A percentile compares a stretch with the other conserved stretches of the same genome.
These are phyloP conservation scores for Papilio polytes DNA, from an alignment of 1,140 invertebrate species.

Conservation along the genomic window DNA sequence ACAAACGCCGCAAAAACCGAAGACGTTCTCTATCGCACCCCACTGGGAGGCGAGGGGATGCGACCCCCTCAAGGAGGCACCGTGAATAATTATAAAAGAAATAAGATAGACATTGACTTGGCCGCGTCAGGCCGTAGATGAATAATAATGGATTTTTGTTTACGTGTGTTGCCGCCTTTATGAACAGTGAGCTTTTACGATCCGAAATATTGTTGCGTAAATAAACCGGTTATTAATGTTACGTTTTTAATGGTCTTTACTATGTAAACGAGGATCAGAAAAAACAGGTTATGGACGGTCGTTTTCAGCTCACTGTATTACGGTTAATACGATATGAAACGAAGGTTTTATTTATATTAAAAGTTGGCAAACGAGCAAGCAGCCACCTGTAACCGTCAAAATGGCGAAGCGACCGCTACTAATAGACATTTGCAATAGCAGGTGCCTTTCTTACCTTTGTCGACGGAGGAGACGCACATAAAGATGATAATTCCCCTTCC, in stretches of 20 bases:
- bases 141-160: slow-evolving; percentile 81
- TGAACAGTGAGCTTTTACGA: slow-evolving; percentile 65
- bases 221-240: slow-evolving; percentile 58
- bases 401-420: too few relatives aligned
- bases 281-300: slow-evolving; percentile 15
- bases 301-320: slow-evolving; percentile 31
- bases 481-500: too few relatives aligned
- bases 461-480: too few relatives aligned
- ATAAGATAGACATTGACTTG: slow-evolving; percentile 82
- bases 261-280: slow-evolving; percentile 35
- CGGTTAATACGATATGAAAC: background rate
- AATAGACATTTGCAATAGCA: too few relatives aligned
- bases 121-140: slow-evolving; percentile 75
- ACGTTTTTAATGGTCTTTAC: slow-evolving; percentile 46
- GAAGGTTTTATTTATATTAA: background rate
- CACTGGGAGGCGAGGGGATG: slow-evolving; percentile 44
- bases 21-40: slow-evolving; percentile 73
- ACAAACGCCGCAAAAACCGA: slow-evolving; percentile 83
- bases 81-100: slow-evolving; percentile 83
- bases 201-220: slow-evolving; percentile 62
- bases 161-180: slow-evolving; percentile 73
- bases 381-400: too few relatives aligned
- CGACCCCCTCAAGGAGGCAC: slow-evolving; percentile 59
- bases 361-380: too few relatives aligned
- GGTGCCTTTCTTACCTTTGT: too few relatives aligned